Evolutionary conservation across 2,888 invertebrate genomes (phyloP), one percentile per base, ranked within the genome.

Genomic region (Cacoxenus indagator): DNA sequence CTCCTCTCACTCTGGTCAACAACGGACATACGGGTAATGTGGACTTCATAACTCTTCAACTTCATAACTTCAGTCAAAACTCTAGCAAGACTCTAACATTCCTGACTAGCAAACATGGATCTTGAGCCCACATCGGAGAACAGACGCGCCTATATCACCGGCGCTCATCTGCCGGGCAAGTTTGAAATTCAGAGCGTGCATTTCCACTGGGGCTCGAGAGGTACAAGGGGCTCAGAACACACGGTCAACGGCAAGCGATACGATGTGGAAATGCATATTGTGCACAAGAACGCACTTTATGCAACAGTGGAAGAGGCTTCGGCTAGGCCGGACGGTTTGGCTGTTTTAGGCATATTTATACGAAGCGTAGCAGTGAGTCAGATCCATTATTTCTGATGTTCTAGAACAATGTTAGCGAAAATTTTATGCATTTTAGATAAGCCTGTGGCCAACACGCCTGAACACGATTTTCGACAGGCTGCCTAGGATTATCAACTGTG

Each of bases 161-260:
- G 85, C 0, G 83, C 82, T 1, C 14, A 75, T 1, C 27, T 83
- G 65, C 70, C 61, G 0, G 76, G 74, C 0, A 67, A 19, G 1
- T 87, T 79, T 19, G 85, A 85, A 57, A 83, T 77, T 0, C 72
- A 80, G 11, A 76, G 75, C 31, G 66, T 86, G 0, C 87, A 87
- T 64, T 94, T 94, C 87, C 94, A 94, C 86, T 94, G 94, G 94
- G 88, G 91, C 1, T 90, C 91, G 71, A 90, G 90, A 78, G 91
- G 91, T 85, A 90, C 90, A 82, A 89, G 90, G 22, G 94, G 94
- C n/a, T 92, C 94, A 0, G 87, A 87, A 29, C 86, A 86, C 59
- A 26, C 71, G 4, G 79, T 86, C 11, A 73, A 84, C 48, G 71
- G 65, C 8, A 46, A 66, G 14, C 91, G 91, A 66, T 90, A 87